Conservation (phyloP, 2,888 invertebrate species). For the Venusia cambrica region DNA sequence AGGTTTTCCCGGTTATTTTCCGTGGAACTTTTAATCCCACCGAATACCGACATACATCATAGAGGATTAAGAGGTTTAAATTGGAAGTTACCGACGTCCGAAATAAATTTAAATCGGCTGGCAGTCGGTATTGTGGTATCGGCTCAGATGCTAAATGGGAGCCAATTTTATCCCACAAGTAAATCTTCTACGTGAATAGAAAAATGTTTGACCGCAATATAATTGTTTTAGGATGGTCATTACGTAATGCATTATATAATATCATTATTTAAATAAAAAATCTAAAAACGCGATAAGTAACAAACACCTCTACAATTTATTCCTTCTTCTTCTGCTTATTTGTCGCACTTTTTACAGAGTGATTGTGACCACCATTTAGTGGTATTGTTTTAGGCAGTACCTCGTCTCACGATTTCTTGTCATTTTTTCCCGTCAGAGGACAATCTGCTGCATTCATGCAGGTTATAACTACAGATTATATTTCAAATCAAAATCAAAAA, state of each 20-base stretch:
- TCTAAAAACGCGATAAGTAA: too few species aligned
- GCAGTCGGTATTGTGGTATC: constrained; percentile 79
- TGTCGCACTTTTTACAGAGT: too few species aligned
- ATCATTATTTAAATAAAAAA: not conserved
- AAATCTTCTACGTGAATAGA: constrained; percentile 60
- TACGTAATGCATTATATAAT: constrained; percentile 1
- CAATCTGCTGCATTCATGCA: too few species aligned
- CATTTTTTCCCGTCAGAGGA: too few species aligned
- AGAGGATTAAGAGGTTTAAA: constrained; percentile 82
- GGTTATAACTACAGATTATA: too few species aligned
- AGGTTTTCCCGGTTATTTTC: constrained; percentile 82
- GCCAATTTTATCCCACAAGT: constrained; percentile 70
- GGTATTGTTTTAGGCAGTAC: too few species aligned
- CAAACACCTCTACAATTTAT: too few species aligned
- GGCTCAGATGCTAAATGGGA: constrained; percentile 74
- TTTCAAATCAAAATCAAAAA: too few species aligned
- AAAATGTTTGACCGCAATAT: constrained; percentile 38
- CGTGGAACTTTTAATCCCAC: constrained; percentile 80
- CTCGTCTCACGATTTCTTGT: too few species aligned
- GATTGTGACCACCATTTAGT: too few species aligned
- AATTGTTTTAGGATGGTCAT: constrained; percentile 24
- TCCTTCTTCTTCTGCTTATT: too few species aligned
- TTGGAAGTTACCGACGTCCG: constrained; percentile 82
- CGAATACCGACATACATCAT: constrained; percentile 81
- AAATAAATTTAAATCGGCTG: constrained; percentile 81